Evolutionary conservation across 1,140 invertebrate genomes (phyloP).

Genomic region (Branchinecta lynchi): DNA sequence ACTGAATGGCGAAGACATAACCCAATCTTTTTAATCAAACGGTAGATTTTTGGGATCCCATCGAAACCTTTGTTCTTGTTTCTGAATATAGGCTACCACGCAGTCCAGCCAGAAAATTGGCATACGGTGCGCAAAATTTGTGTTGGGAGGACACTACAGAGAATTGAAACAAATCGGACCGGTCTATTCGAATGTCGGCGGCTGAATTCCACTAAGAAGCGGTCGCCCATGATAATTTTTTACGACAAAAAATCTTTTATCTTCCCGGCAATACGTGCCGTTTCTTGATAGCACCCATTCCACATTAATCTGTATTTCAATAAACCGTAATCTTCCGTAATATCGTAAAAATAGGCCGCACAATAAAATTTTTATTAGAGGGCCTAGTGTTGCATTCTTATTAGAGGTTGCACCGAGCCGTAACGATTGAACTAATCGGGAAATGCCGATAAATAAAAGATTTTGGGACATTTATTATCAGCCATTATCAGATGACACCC

Average conservation of each 20-base stretch:
- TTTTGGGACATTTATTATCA: constrained; percentile 1
- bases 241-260: neutral
- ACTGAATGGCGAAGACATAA: too few relatives aligned
- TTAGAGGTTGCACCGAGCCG: constrained; percentile 6
- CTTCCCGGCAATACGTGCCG: neutral
- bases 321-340: constrained; percentile 1
- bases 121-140: too few relatives aligned
- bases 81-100: too few relatives aligned
- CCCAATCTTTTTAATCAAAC: too few relatives aligned
- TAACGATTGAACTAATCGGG: constrained; percentile 2
- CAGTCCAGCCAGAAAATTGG: too few relatives aligned
- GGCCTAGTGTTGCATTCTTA: neutral
- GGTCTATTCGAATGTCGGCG: too few relatives aligned
- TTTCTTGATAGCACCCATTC: neutral
- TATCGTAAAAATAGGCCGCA: constrained; percentile 11
- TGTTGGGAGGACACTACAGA: too few relatives aligned
- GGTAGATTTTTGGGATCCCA: too few relatives aligned
- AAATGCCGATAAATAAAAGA: constrained; percentile 9
- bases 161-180: too few relatives aligned
- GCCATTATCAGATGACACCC: constrained; percentile 3
- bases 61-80: too few relatives aligned
- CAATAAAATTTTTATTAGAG: neutral
- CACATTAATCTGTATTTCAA: neutral
- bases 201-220: too few relatives aligned
- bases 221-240: too few relatives aligned